Base-by-base conservation (phyloP, 2,888 invertebrate genomes). In the Tenodera sinensis region DNA sequence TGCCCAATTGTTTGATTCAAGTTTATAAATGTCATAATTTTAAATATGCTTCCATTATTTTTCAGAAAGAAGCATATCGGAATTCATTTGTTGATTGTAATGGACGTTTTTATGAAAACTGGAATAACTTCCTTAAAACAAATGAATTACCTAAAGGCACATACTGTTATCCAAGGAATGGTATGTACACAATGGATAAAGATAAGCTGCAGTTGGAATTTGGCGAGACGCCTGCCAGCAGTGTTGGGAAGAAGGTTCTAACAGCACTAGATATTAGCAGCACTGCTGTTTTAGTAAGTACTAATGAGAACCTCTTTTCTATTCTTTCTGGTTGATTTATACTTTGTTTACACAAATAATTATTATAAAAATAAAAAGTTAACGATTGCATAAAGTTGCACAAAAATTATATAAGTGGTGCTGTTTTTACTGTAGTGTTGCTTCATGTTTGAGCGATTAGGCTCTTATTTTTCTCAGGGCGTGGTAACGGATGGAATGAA, bases 151-250 rank as follows among this genome's bases (percentile, higher is more conserved):
- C 90, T 25, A 54, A 28, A 3, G 86, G 90, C 28, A 81, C 25
- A 1, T 89, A 87, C 30, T 90, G 90, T 83, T 90, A 89, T 28
- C 90, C 90, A 54, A 25, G 7, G 3, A 34, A 88, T 28, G 90
- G 90, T 2, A 83, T 84, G 12, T 90, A 90, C 84, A 25, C 54
- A 20, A 83, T 83, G 3, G 87, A 89, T 27, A 34, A 20, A 0
- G 90, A 84, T 27, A 34, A 83, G 9, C 89, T 90, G 3, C 25
- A 87, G 1, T 30, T 90, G 9, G 89, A 88, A 8, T 90, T 89
- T 85, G 88, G 87, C 6, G 3, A 14, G 28, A 89, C 90, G 20
- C 90, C 90, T 28, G 89, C 89, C 12, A 47, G 83, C 20, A 83
- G 15, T 0, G 1, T 47, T 12, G 20, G n/a, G 7, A 85, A 82